These are phyloP conservation scores for Chelon labrosus DNA, from an alignment of 2,797 vertebrate genomes.

Conservation along the genomic window DNA sequence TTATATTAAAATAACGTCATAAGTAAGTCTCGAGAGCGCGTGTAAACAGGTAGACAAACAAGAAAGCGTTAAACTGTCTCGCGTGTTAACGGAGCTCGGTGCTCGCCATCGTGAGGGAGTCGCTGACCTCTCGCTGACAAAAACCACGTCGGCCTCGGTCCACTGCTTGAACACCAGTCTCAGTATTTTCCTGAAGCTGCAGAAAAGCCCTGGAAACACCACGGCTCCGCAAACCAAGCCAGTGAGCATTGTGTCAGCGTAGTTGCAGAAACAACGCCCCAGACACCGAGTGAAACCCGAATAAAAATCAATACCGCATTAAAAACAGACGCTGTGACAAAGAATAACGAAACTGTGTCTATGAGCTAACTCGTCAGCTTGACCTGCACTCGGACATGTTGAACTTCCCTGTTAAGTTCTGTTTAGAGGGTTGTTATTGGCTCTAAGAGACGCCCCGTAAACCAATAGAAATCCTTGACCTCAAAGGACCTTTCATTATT, in stretches of 20 bases:
- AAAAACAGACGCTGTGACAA: neutral
- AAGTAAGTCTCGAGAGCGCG: fast-evolving
- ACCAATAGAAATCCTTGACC: slow-evolving; percentile 20
- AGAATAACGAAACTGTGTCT: too few relatives aligned
- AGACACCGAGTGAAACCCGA: too few relatives aligned
- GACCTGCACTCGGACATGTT: neutral
- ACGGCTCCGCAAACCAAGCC: slow-evolving; percentile 80
- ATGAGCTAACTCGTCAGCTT: neutral
- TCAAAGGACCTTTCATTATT: neutral
- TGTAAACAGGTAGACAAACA: fast-evolving
- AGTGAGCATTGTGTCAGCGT: slow-evolving; percentile 68
- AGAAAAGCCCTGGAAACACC: slow-evolving; percentile 89
- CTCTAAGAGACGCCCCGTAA: neutral
- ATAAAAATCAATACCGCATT: too few relatives aligned
- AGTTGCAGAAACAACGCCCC: neutral
- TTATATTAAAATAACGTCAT: too few relatives aligned
- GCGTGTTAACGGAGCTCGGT: too few relatives aligned
- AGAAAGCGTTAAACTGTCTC: neutral
- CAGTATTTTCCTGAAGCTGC: slow-evolving; percentile 76
- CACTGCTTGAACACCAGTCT: slow-evolving; percentile 72
- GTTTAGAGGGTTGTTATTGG: slow-evolving; percentile 8
- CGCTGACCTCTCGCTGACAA: slow-evolving; percentile 88
- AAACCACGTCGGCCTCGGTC: slow-evolving; percentile 83
- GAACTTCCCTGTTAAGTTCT: slow-evolving; percentile 8
- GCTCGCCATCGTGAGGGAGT: too few relatives aligned